Evolutionary conservation across 2,113 vertebrate species (phyloP), one percentile per base, ranked within the genome.

Genomic region (Dicerorhinus sumatrensis): DNA sequence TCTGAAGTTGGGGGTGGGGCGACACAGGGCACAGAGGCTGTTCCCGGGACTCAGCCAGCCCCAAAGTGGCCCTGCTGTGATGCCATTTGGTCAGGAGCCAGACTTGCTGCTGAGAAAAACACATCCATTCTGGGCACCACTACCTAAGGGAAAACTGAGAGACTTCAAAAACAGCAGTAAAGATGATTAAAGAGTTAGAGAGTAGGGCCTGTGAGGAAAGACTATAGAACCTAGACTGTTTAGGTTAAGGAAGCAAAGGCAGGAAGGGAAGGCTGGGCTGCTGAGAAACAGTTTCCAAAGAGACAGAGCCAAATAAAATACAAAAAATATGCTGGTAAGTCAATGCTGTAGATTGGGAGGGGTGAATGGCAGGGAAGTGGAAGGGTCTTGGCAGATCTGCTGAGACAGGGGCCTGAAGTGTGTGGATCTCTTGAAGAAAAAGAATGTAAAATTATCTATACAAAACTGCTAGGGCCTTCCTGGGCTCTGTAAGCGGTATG

Each of bases 31-130:
- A 42, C 85, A 95, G 62, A 86, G 48, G 23, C 51, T 73, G 14
- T 75, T 65, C 69, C 72, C 12, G 46, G 31, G 60, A 36, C 75
- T 81, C 17, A 18, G 60, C 20, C 56, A 29, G 9, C 12, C 46
- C 42, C 31, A 39, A 36, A 73, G 60, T 95, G n/a, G 48, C 69
- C 88, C 42, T 73, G 69, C 23, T 90, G 75, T 36, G 51, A 90
- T 58, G 89, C 51, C 86, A 48, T 88, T 95, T 94, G 93, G 76
- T 87, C 65, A 77, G 72, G 39, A 84, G 81, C 97, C 91, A 98
- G 95, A 87, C 13, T 63, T 36, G 29, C 75, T 80, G 16, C 89
- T 94, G 92, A 93, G 80, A 97, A 93, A 96, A 97, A 81, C 65
- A 94, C 54, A 80, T 87, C 91, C 23, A 0, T 89, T 94, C 89